A percentile compares a stretch with the other conserved stretches of the same genome.
These are phyloP conservation scores for Coenonympha arcania DNA, from an alignment of 2,888 invertebrate genomes.

Conservation along the genomic window DNA sequence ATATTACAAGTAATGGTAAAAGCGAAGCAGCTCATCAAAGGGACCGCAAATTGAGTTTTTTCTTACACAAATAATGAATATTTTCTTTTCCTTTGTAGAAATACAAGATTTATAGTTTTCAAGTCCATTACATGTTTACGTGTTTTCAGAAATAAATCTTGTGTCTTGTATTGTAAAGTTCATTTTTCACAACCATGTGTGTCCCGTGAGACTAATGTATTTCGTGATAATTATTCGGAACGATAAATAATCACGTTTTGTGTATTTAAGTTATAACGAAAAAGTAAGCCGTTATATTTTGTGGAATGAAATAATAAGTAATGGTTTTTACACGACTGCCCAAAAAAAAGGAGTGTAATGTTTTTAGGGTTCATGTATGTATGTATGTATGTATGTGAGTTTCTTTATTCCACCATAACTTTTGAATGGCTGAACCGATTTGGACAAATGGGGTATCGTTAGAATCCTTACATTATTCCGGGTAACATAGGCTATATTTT, in stretches of 20 bases:
- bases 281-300: no score
- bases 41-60: conserved; percentile 18
- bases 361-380: no score
- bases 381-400: no score
- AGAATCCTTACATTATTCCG: no score
- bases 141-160: background rate
- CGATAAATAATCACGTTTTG: background rate
- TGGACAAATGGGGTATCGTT: no score
- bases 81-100: conserved; percentile 12
- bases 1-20: conserved; percentile 3
- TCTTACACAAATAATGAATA: conserved; percentile 11
- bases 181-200: background rate
- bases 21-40: conserved; percentile 14
- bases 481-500: no score
- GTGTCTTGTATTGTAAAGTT: background rate
- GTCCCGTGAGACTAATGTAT: background rate
- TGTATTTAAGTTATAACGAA: background rate
- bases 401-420: no score
- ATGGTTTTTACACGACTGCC: no score
- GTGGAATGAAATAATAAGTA: no score
- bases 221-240: background rate
- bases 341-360: no score
- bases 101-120: conserved; percentile 8
- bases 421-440: no score
- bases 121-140: background rate